phyloP scores from a whole-genome alignment of 2,113 vertebrate species.

The Cnemophilus loriae region DNA sequence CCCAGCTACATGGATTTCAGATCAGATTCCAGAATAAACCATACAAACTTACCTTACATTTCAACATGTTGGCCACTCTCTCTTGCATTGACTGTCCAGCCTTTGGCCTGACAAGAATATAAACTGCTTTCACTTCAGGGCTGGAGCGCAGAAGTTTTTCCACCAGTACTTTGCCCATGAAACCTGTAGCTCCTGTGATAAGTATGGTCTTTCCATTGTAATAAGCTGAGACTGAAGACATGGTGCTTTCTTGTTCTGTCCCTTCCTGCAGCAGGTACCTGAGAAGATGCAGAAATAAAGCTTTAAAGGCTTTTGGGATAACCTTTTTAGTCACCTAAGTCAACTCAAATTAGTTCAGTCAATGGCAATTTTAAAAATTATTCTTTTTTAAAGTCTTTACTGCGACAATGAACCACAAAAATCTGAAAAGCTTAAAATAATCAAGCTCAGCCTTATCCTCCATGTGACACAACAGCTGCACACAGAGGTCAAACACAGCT shows the following conservation, averaged over 20 bases:
- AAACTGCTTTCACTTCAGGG: conserved; percentile 83
- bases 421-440: background rate
- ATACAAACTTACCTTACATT: conserved; percentile 79
- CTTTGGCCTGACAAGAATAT: conserved; percentile 90
- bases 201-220: conserved; percentile 87
- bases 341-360: background rate
- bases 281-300: background rate
- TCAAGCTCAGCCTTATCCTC: background rate
- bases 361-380: background rate
- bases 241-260: conserved; percentile 42
- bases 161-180: conserved; percentile 94
- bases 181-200: conserved; percentile 92
- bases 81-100: conserved; percentile 87
- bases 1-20: background rate
- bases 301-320: background rate
- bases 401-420: background rate
- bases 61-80: conserved; percentile 86
- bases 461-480: background rate
- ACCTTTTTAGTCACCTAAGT: background rate
- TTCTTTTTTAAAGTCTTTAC: background rate
- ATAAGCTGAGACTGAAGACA: conserved; percentile 84
- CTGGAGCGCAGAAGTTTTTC: conserved; percentile 92
- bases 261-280: conserved; percentile 62
- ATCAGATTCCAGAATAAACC: background rate
- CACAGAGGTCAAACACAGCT: background rate